Conservation (phyloP, 2,113 vertebrate genomes). For the Hepsetus odoe region DNA sequence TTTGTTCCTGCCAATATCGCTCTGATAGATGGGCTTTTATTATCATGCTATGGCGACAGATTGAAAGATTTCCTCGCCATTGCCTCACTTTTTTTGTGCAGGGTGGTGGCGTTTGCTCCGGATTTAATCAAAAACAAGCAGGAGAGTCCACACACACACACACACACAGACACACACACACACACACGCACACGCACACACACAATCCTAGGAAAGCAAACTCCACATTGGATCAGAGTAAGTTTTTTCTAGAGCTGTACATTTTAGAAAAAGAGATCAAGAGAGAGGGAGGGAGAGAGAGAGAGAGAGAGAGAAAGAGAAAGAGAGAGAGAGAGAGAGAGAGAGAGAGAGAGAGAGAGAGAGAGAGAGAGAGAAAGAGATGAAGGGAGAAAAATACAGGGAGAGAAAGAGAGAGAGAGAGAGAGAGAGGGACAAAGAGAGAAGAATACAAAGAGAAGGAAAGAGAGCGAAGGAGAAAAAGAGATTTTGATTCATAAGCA, state of each 20-base stretch:
- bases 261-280: background rate
- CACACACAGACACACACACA: constrained; percentile 46
- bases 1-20: constrained; percentile 56
- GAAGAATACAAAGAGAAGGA: background rate
- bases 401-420: no score
- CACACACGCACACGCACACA: constrained; percentile 29
- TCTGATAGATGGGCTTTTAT: constrained; percentile 59
- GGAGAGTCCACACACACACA: constrained; percentile 32
- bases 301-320: background rate
- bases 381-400: no score
- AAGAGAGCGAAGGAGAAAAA: background rate
- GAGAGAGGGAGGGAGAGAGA: background rate
- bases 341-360: no score
- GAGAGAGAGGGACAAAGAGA: background rate
- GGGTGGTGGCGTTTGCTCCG: constrained; percentile 51
- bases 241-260: no score
- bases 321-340: background rate
- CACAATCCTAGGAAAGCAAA: constrained; percentile 38
- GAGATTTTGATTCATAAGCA: background rate
- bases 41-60: constrained; percentile 58
- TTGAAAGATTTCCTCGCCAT: constrained; percentile 60
- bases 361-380: no score
- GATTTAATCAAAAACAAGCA: constrained; percentile 67
- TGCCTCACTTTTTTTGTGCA: constrained; percentile 47
- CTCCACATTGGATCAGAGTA: background rate